A percentile compares a stretch with the other conserved stretches of the same genome.
Evolutionary conservation across 1,140 invertebrate genomes (phyloP).

Genomic region (Penaeus japonicus): DNA sequence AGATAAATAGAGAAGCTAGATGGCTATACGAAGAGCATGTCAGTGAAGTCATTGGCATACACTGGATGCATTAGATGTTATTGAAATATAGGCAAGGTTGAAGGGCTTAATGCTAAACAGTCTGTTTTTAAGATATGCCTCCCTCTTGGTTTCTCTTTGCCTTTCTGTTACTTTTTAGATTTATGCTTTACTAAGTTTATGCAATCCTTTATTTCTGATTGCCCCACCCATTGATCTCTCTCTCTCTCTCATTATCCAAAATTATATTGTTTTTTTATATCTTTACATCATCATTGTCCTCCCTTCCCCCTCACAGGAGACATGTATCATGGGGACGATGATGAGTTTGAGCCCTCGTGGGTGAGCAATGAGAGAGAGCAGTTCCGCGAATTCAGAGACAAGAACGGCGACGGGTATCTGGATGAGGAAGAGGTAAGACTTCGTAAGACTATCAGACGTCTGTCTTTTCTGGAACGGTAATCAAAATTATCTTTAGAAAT

Average conservation of each 20-base stretch:
- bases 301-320: slow-evolving; percentile 69
- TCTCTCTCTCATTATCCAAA: not conserved
- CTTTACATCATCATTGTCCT: not conserved
- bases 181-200: too few species aligned
- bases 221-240: too few species aligned
- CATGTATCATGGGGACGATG: slow-evolving; percentile 80
- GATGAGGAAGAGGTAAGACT: slow-evolving; percentile 79
- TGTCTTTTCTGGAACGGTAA: not conserved
- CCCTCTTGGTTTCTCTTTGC: too few species aligned
- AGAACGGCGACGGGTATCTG: slow-evolving; percentile 88
- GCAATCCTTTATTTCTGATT: too few species aligned
- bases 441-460: not conserved
- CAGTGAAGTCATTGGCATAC: too few species aligned
- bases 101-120: too few species aligned
- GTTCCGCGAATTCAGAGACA: slow-evolving; percentile 80
- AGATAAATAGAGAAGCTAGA: not conserved
- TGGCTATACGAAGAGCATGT: too few species aligned
- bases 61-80: too few species aligned
- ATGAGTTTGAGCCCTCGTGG: slow-evolving; percentile 91
- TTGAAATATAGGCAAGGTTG: too few species aligned
- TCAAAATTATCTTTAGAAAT: not conserved
- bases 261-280: not conserved
- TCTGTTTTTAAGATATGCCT: too few species aligned
- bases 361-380: slow-evolving; percentile 93
- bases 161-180: too few species aligned